phyloP scores from a whole-genome alignment of 2,888 invertebrate species.

The Agrotis clavis region DNA sequence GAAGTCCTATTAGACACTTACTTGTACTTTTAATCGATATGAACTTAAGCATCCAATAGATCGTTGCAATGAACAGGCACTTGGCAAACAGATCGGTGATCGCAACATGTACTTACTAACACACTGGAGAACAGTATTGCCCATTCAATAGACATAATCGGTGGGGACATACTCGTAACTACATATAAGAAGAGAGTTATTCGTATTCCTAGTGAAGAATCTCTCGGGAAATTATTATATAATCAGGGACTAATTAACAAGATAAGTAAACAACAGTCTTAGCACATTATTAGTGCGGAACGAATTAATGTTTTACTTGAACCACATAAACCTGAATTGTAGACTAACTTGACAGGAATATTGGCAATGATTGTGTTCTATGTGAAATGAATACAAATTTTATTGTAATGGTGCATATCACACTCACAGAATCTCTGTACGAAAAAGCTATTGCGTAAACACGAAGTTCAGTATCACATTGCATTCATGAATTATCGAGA shows the following conservation, averaged over 20 bases:
- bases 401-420: no score
- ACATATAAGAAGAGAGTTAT: constrained; percentile 10
- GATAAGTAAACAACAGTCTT: not conserved
- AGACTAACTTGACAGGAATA: not conserved
- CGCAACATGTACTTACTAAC: constrained; percentile 23
- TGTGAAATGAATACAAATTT: no score
- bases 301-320: not conserved
- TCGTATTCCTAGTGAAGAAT: constrained; percentile 21
- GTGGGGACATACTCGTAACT: constrained; percentile 25
- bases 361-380: no score
- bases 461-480: not conserved
- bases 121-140: constrained; percentile 28
- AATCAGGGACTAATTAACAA: constrained; percentile 5
- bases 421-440: not conserved
- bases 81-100: constrained; percentile 45
- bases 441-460: not conserved
- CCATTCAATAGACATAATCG: constrained; percentile 37
- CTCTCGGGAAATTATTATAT: constrained; percentile 37
- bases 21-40: constrained; percentile 2
- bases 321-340: not conserved
- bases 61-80: constrained; percentile 33
- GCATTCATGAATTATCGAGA: constrained; percentile 14
- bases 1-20: not conserved
- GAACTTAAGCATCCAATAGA: constrained; percentile 14
- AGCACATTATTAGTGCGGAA: not conserved